A percentile compares a stretch with the other conserved stretches of the same genome.
These are phyloP conservation scores for Tachypleus tridentatus DNA, from an alignment of 1,140 invertebrate genomes.

Conservation along the genomic window DNA sequence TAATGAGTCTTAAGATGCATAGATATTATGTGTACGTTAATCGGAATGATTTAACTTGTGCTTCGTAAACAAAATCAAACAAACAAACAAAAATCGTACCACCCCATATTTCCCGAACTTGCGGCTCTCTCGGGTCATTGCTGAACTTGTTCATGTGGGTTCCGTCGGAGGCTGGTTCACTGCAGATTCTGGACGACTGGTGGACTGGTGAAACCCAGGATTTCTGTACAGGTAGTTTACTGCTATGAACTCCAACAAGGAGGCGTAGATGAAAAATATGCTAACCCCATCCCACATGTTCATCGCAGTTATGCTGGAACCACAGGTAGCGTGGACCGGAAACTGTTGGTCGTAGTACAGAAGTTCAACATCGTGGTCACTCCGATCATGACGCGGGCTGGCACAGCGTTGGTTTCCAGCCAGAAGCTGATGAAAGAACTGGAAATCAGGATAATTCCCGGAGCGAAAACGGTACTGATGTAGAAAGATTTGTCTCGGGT, in stretches of 20 bases:
- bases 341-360: constrained; percentile 60
- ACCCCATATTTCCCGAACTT: no score
- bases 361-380: constrained; percentile 95
- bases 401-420: constrained; percentile 90
- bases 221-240: constrained; percentile 80
- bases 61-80: no score
- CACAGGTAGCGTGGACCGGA: constrained; percentile 61
- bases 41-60: no score
- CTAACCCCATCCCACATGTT: constrained; percentile 88
- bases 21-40: no score
- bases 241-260: constrained; percentile 80
- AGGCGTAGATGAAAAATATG: constrained; percentile 92
- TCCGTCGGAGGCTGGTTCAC: no score
- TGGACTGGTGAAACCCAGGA: not conserved
- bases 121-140: no score
- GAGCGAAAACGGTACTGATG: constrained; percentile 90
- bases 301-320: constrained; percentile 89
- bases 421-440: constrained; percentile 89
- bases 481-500: constrained; percentile 86
- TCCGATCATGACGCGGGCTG: constrained; percentile 61
- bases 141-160: no score
- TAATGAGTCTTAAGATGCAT: no score
- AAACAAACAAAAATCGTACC: no score
- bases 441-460: constrained; percentile 84
- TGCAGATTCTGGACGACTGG: no score